These are phyloP conservation scores for Pemphigus obesinymphae DNA, from an alignment of 1,140 invertebrate genomes.

Conservation along the genomic window DNA sequence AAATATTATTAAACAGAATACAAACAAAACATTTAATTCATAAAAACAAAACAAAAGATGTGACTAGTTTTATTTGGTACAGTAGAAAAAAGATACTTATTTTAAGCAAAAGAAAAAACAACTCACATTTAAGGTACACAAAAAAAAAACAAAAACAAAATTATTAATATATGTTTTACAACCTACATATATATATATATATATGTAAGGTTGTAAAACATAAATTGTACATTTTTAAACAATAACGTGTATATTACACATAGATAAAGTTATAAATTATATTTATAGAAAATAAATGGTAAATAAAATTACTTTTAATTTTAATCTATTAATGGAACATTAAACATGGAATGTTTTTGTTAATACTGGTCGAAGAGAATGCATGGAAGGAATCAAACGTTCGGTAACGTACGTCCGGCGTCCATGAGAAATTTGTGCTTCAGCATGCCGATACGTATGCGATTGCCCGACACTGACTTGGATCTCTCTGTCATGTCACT, in stretches of 20 bases:
- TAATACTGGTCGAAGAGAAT: constrained; percentile 30
- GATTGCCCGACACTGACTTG: constrained; percentile 22
- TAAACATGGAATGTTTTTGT: constrained; percentile 30
- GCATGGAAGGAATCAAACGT: neutral
- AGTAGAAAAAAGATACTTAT: constrained; percentile 25
- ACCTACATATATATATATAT: constrained; percentile 8
- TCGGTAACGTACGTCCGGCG: constrained; percentile 15
- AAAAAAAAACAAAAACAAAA: neutral
- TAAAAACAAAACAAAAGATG: constrained; percentile 38
- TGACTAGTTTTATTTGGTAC: constrained; percentile 41
- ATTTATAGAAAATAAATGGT: constrained; percentile 16
- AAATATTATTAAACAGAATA: constrained; percentile 15
- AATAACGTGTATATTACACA: neutral
- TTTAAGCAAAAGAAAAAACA: neutral
- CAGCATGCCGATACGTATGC: constrained; percentile 29
- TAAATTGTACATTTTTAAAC: constrained; percentile 9
- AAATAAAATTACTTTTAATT: neutral
- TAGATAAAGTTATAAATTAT: neutral
- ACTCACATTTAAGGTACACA: neutral
- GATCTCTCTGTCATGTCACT: constrained; percentile 29
- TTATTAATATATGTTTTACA: no score
- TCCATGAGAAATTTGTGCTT: constrained; percentile 39
- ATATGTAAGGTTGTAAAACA: neutral
- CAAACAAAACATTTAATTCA: constrained; percentile 35
- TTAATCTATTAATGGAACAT: constrained; percentile 31